A percentile compares a stretch with the other conserved stretches of the same genome.
Conservation (phyloP, 2,888 invertebrate genomes). For the Oxystoma pomonae region DNA sequence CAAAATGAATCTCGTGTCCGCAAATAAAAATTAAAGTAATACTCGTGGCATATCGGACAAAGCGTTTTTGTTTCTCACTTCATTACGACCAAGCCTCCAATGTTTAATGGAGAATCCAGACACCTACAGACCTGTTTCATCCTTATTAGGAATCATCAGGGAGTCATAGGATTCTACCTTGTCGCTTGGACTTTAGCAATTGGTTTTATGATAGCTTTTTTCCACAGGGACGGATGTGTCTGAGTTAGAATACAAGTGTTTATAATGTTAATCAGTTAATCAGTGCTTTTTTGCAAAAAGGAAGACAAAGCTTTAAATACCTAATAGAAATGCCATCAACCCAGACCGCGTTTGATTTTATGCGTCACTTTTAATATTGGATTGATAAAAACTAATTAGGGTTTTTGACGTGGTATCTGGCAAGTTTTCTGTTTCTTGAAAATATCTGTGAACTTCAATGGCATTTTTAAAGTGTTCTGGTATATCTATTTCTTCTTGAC, state of each 20-base stretch:
- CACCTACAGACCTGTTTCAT: too few species aligned
- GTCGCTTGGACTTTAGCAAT: not conserved
- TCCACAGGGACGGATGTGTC: not conserved
- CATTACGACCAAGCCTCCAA: too few species aligned
- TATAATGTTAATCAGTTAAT: not conserved
- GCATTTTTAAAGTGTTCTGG: not conserved
- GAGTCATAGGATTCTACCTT: too few species aligned
- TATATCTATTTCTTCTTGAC: not conserved
- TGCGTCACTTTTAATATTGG: not conserved
- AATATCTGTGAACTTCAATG: not conserved
- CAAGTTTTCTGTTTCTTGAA: not conserved
- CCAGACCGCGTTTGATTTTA: not conserved
- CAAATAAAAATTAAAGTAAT: too few species aligned
- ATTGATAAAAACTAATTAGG: not conserved
- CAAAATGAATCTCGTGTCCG: too few species aligned
- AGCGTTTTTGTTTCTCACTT: too few species aligned
- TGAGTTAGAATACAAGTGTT: not conserved
- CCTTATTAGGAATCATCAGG: too few species aligned
- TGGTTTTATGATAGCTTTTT: not conserved
- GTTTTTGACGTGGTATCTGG: not conserved
- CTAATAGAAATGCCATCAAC: constrained; percentile 1
- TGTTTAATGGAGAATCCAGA: too few species aligned
- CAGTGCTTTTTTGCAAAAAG: not conserved
- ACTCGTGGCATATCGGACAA: too few species aligned
- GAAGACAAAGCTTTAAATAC: not conserved